Evolutionary conservation across 2,888 invertebrate genomes (phyloP).

Genomic region (Trichogramma evanescens): DNA sequence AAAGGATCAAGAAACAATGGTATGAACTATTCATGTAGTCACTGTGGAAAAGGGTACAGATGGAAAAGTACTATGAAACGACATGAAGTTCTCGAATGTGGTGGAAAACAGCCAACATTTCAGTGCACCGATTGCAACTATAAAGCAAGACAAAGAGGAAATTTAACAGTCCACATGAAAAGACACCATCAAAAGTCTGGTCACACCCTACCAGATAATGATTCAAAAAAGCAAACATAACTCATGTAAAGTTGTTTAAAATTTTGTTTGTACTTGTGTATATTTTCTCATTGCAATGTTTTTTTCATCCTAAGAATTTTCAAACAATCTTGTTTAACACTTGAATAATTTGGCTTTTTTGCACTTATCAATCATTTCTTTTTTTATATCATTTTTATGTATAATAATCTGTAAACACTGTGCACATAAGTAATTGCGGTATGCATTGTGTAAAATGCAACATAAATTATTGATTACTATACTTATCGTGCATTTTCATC

Average conservation of each 20-base stretch:
- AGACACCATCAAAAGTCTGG: constrained; percentile 58
- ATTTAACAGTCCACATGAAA: constrained; percentile 72
- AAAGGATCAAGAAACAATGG: not conserved
- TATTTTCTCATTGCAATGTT: constrained; percentile 4
- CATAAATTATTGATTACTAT: too few species aligned
- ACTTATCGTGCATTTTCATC: too few species aligned
- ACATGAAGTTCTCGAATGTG: constrained; percentile 78
- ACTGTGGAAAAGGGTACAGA: constrained; percentile 78
- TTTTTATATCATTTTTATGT: too few species aligned
- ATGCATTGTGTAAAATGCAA: too few species aligned
- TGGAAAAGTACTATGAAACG: constrained; percentile 80
- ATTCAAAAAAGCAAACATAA: too few species aligned
- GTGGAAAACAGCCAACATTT: constrained; percentile 75
- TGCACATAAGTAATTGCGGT: too few species aligned
- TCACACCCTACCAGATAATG: too few species aligned
- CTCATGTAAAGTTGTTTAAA: not conserved
- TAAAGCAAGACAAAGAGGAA: constrained; percentile 73
- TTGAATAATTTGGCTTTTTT: too few species aligned
- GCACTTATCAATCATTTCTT: too few species aligned
- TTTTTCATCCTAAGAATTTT: not conserved
- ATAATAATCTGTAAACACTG: too few species aligned
- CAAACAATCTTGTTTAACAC: too few species aligned
- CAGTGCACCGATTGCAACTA: constrained; percentile 74
- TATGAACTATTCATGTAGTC: constrained; percentile 67
- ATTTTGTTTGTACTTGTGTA: constrained; percentile 3